Evolutionary conservation across 2,888 invertebrate species (phyloP).

Genomic region (Trisateles emortualis): DNA sequence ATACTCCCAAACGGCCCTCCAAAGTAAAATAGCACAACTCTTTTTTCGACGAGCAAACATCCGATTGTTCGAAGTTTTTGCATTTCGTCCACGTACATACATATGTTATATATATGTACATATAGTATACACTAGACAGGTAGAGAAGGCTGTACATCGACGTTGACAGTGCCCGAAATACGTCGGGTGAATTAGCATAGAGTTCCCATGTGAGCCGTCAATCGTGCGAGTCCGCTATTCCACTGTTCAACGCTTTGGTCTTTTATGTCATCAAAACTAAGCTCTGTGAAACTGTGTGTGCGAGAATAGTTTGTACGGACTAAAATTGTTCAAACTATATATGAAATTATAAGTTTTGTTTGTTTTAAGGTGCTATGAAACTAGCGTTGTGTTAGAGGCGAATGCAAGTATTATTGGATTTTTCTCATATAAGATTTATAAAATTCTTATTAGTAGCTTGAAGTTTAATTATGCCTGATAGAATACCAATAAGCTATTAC

Average conservation of each 20-base stretch:
- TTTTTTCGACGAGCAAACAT: constrained; percentile 40
- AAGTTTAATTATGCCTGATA: too few species aligned
- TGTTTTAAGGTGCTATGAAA: background rate
- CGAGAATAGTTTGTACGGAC: constrained; percentile 14
- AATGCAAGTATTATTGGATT: too few species aligned
- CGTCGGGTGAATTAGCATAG: constrained; percentile 70
- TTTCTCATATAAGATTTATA: too few species aligned
- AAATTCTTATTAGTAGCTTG: too few species aligned
- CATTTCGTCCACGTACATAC: constrained; percentile 44
- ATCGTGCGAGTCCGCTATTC: constrained; percentile 52
- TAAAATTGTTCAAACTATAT: background rate
- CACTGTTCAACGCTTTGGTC: constrained; percentile 52
- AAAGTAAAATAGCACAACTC: constrained; percentile 31
- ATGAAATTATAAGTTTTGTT: constrained; percentile 2
- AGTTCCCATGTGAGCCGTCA: constrained; percentile 73
- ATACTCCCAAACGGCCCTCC: constrained; percentile 21
- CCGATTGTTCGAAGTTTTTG: constrained; percentile 45
- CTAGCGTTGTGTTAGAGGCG: too few species aligned
- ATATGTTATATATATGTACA: constrained; percentile 12
- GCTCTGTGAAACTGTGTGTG: constrained; percentile 31
- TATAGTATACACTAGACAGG: constrained; percentile 26
- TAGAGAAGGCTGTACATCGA: constrained; percentile 40
- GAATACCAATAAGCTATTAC: too few species aligned
- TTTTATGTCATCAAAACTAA: constrained; percentile 51
- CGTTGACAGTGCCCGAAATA: constrained; percentile 67